phyloP scores from a whole-genome alignment of 2,113 vertebrate genomes.

The Triplophysa dalaica region DNA sequence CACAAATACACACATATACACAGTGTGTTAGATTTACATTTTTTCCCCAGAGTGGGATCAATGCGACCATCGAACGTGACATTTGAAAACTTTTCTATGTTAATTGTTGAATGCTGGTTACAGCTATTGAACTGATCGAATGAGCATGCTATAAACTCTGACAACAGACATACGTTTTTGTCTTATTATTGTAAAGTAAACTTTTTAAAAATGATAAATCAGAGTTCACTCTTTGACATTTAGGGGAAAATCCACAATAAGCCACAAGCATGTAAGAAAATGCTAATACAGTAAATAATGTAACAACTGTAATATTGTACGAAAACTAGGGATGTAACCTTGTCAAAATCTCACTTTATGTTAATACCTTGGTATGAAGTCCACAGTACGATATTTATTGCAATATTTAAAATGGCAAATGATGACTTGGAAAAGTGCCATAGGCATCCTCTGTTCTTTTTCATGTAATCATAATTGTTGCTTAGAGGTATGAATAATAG shows the following conservation, averaged over 20 bases:
- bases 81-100: conserved; percentile 23
- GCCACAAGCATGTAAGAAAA: background rate
- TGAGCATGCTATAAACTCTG: background rate
- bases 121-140: conserved; percentile 19
- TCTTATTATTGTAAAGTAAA: no score
- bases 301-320: background rate
- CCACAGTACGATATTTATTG: no score
- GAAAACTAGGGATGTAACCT: no score
- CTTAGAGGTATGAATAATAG: no score
- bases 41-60: conserved; percentile 16
- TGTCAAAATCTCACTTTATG: no score
- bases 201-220: background rate
- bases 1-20: background rate
- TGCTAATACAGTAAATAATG: background rate
- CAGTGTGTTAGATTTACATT: background rate
- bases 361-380: no score
- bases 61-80: conserved; percentile 5
- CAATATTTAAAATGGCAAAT: no score
- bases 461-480: no score
- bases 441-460: no score
- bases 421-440: no score
- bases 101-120: conserved; percentile 8
- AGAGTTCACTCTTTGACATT: background rate
- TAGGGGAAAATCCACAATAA: background rate
- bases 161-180: background rate